Conservation (phyloP, 2,113 vertebrate species). For the Eclectus roratus region DNA sequence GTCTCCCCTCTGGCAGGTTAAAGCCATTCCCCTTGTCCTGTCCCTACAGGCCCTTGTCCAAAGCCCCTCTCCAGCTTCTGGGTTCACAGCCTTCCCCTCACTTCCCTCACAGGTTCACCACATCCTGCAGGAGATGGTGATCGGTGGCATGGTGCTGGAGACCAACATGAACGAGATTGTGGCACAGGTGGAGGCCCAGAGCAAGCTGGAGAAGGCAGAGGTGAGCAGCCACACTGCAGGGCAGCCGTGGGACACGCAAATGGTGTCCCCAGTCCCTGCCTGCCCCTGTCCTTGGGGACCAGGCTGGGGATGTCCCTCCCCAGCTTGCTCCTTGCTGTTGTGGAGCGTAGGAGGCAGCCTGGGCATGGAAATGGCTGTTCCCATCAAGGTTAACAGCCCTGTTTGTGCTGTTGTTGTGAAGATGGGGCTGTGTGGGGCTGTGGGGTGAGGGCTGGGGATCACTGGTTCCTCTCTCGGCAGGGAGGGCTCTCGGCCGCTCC, state of each 20-base stretch:
- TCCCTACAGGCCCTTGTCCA: background rate
- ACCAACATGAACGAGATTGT: slow-evolving; percentile 97
- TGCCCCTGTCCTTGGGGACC: fast-evolving
- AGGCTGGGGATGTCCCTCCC: background rate
- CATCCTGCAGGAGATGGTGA: slow-evolving; percentile 93
- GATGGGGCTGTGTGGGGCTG: background rate
- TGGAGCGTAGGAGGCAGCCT: background rate
- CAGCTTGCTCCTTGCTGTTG: background rate
- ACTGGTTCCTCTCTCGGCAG: slow-evolving; percentile 49
- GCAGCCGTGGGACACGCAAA: background rate
- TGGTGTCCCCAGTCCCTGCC: background rate
- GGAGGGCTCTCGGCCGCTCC: slow-evolving; percentile 90
- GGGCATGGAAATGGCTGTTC: fast-evolving
- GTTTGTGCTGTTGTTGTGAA: fast-evolving
- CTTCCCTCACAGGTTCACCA: slow-evolving; percentile 27
- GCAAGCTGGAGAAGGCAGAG: slow-evolving; percentile 93
- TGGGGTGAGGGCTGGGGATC: background rate
- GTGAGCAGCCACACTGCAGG: slow-evolving; percentile 28
- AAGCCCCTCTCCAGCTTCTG: background rate
- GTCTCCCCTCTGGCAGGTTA: background rate
- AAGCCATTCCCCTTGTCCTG: background rate
- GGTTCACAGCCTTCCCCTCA: background rate
- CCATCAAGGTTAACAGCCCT: background rate
- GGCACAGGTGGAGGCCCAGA: slow-evolving; percentile 89
- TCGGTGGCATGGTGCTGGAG: slow-evolving; percentile 94